Evolutionary conservation across 2,113 vertebrate species (phyloP).

Genomic region (Alaudala cheleensis): DNA sequence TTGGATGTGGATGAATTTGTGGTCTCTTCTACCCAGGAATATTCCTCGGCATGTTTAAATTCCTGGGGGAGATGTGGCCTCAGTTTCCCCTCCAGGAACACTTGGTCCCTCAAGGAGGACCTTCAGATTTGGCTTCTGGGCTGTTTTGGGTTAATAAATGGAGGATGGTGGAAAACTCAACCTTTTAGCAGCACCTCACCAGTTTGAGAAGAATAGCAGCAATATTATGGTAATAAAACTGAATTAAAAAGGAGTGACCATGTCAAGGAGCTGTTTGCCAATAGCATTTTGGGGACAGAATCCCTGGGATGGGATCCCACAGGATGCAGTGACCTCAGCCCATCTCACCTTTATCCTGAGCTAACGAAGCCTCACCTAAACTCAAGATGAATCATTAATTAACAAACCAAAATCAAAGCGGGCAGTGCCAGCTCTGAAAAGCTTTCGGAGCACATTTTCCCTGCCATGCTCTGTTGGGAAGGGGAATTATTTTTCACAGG

Average conservation of each 20-base stretch:
- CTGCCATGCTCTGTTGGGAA: neutral
- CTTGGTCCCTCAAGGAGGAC: neutral
- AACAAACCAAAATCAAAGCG: neutral
- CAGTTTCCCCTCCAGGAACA: neutral
- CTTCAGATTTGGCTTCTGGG: neutral
- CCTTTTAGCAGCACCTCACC: neutral
- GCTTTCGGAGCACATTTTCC: neutral
- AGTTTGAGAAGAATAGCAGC: neutral
- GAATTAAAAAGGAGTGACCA: neutral
- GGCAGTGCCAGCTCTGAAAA: neutral
- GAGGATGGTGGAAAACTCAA: neutral
- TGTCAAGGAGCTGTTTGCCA: neutral
- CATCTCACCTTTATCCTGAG: neutral
- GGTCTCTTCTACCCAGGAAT: neutral
- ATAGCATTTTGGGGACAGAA: neutral
- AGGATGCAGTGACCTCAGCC: neutral
- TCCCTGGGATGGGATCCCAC: neutral
- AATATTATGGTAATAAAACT: rapidly evolving
- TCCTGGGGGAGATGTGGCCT: neutral
- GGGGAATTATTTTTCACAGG: neutral
- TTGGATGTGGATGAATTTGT: neutral
- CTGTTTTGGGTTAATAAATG: neutral
- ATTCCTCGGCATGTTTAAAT: rapidly evolving
- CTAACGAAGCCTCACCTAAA: neutral
- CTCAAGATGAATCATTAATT: neutral